These are phyloP conservation scores for Mesitornis unicolor DNA, from an alignment of 2,113 vertebrate species.

Conservation along the genomic window DNA sequence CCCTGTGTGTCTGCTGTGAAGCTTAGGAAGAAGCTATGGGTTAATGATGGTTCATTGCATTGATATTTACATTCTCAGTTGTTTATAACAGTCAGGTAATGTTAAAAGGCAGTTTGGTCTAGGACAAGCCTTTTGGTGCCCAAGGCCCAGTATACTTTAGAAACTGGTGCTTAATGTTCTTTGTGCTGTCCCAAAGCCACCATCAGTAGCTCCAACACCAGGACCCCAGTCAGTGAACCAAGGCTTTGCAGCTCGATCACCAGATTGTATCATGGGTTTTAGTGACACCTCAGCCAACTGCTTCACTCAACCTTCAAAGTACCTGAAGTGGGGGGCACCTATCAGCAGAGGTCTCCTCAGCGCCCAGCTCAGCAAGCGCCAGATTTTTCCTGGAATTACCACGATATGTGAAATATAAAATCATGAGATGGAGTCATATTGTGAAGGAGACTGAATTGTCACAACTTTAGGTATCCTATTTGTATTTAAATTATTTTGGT, in stretches of 20 bases:
- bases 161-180: not conserved
- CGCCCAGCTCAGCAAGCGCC: not conserved
- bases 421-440: not conserved
- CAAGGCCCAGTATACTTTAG: not conserved
- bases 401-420: not conserved
- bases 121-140: not conserved
- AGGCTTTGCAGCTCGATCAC: not conserved
- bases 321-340: not conserved
- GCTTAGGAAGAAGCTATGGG: not conserved
- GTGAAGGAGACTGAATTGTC: not conserved
- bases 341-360: not conserved
- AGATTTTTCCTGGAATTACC: not conserved
- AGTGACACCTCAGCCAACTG: not conserved
- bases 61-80: not conserved
- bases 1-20: not conserved
- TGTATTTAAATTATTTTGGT: not conserved
- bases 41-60: not conserved
- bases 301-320: not conserved
- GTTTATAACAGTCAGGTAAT: not conserved
- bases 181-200: not conserved
- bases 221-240: not conserved
- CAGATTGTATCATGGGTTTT: not conserved
- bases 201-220: accelerated
- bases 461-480: not conserved
- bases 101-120: not conserved